Base-by-base conservation (phyloP, 1,140 invertebrate genomes). In the Mycetomoellerius zeteki region DNA sequence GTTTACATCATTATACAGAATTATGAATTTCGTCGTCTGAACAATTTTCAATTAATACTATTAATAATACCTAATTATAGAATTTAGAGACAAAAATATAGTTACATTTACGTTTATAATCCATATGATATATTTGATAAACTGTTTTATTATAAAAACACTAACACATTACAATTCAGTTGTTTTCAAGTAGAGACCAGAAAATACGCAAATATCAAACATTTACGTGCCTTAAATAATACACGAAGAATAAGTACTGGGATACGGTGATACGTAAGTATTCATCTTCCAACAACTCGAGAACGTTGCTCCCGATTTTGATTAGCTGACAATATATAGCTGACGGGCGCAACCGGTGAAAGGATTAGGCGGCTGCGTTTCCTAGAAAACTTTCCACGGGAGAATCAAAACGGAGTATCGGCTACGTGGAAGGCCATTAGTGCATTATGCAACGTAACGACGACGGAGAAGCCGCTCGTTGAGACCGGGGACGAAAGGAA, bases 361-460 rank as follows among this genome's bases (percentile, higher is more conserved):
- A 75, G 82, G 75, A 85, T 78, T 78, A 64, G 81, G 81, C 65
- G 33, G 47, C 21, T 78, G 60, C 47, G 37, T 54, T 85, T 71
- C 81, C 72, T 67, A 47, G 72, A 88, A 78, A 78, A 77, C 72
- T 86, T 86, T 72, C 80, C 81, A 82, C 47, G 24, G 19, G 24
- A 73, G 81, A 85, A 87, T 87, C 86, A 85, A 87, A 85, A 75
- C 71, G 60, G 47, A 71, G 52, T 69, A 89, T 78, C 21, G 67
- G 52, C 33, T 43, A 88, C 78, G 78, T 76, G 75, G 87, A 92
- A 87, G 87, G 84, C 84, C 77, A 43, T 52, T 76, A 72, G 54
- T 65, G 84, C 84, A 85, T 90, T 85, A 80, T 77, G 75, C 88
- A 87, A 86, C 88, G 54, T n/a, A 37, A 69, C 65, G 37, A 56